Base-by-base conservation (phyloP, 2,113 vertebrate species). In the Ramphastos sulfuratus region DNA sequence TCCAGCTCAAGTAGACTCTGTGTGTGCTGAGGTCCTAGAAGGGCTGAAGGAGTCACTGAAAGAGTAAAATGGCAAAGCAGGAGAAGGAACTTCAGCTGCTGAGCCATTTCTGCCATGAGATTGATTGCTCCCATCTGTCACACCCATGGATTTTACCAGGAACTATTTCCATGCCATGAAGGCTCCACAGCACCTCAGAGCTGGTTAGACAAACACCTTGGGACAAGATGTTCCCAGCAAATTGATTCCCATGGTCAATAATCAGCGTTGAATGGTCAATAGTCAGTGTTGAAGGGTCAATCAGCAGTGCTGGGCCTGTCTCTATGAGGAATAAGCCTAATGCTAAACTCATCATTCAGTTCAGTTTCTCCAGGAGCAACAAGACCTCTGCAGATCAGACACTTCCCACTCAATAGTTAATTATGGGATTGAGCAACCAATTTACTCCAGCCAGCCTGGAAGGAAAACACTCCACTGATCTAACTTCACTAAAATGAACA, bases 1-100 rank as follows among this genome's bases (percentile, higher is more conserved):
- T 11, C 13, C 12, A 0, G 52, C 35, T 4, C 61, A 2, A 0
- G 1, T 37, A 15, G 3, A 10, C 7, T 7, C 15, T 30, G 1
- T 0, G 27, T 4, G 20, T 5, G 0, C 18, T 15, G 65, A 33
- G 70, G 28, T 23, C 35, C 35, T 7, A 5, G 20, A 10, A n/a
- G 44, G 55, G 46, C 52, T 1, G 25, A 4, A 27, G 25, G 39
- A 60, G 50, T 13, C 30, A 9, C 10, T 35, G 16, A 21, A 15
- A 9, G 60, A 27, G 15, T 27, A 44, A 66, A n/a, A 44, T 3
- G 31, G 71, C 60, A 69, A 67, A 59, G 7, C 2, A 1, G 67
- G 42, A 37, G 39, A 20, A 28, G 39, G 39, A 54, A 13, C 1
- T 3, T 10, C 24, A 20, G 60, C 65, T 35, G 55, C 69, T n/a